Base-by-base conservation (phyloP, 2,888 invertebrate species). In the Andrena chrysosceles region DNA sequence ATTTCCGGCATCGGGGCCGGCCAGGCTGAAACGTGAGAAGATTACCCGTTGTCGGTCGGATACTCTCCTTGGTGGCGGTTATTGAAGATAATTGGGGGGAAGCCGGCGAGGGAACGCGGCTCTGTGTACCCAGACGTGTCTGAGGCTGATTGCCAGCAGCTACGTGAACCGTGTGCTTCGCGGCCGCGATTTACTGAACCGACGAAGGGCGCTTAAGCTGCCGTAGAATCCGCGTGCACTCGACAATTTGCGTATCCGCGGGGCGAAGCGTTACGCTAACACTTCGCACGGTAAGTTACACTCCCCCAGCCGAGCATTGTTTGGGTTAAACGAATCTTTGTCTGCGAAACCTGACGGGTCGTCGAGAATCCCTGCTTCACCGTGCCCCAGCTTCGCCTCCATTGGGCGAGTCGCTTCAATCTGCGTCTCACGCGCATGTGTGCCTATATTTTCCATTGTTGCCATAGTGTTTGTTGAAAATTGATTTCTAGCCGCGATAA, bases 11-110 rank as follows among this genome's bases (percentile, higher is more conserved):
- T 70, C 76, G 66, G 68, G 49, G 62, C 60, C 49, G 67, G 59
- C 62, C 71, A 60, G 56, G 52, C 64, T 52, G 85, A 84, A 86
- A 88, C 84, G 85, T 82, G 87, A 85, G 83, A 85, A 80, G 85
- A 89, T 88, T 89, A 85, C 79, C 89, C 81, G 85, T 89, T 77
- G 76, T 74, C 54, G 54, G 66, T 52, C 54, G 64, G 59, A 33
- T 69, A 33, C 62, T 20, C 62, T 52, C 33, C 26, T 23, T 13
- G 16, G 63, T 42, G 66, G 81, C 62, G 81, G 74, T 88, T 88
- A 83, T 86, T 70, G 83, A 87, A 83, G 83, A 85, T 87, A 89
- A 89, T 89, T 89, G 81, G 84, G 77, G 82, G 79, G 83, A 69
- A 81, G 85, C 81, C 78, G 74, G 60, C 69, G 52, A 42, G 59